phyloP scores from a whole-genome alignment of 2,113 vertebrate species.

The Stegastes partitus region DNA sequence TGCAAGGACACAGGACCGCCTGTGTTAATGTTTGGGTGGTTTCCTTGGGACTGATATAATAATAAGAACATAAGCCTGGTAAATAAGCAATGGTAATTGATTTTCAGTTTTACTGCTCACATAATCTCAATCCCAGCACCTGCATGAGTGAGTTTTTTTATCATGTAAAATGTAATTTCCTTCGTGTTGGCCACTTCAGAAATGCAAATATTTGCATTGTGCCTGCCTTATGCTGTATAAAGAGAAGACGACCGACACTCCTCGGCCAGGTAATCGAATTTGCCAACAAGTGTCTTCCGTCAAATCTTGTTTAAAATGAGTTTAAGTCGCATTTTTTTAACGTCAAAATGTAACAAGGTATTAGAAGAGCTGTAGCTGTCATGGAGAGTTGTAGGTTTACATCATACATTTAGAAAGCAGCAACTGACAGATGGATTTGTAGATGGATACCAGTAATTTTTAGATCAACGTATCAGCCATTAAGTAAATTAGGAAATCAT shows the following conservation, averaged over 20 bases:
- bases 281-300: slow-evolving; percentile 20
- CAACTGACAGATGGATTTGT: too few relatives aligned
- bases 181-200: slow-evolving; percentile 26
- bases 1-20: neutral
- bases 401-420: too few relatives aligned
- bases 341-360: too few relatives aligned
- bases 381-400: too few relatives aligned
- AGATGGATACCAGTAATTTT: too few relatives aligned
- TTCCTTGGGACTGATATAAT: slow-evolving; percentile 20
- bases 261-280: slow-evolving; percentile 52
- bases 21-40: neutral
- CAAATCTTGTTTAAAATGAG: neutral
- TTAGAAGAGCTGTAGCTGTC: too few relatives aligned
- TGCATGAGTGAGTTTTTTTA: slow-evolving; percentile 12
- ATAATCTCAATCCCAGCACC: slow-evolving; percentile 7
- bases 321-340: too few relatives aligned
- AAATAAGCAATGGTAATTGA: slow-evolving; percentile 28
- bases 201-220: slow-evolving; percentile 59
- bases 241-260: slow-evolving; percentile 9
- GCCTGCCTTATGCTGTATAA: slow-evolving; percentile 11
- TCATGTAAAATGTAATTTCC: slow-evolving; percentile 40
- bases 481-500: too few relatives aligned
- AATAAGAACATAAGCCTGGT: slow-evolving; percentile 20
- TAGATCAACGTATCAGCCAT: too few relatives aligned
- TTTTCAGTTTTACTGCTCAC: slow-evolving; percentile 24